Evolutionary conservation across 23 tunicate genomes (phyloP).

Genomic region (Halocynthia aurantium): DNA sequence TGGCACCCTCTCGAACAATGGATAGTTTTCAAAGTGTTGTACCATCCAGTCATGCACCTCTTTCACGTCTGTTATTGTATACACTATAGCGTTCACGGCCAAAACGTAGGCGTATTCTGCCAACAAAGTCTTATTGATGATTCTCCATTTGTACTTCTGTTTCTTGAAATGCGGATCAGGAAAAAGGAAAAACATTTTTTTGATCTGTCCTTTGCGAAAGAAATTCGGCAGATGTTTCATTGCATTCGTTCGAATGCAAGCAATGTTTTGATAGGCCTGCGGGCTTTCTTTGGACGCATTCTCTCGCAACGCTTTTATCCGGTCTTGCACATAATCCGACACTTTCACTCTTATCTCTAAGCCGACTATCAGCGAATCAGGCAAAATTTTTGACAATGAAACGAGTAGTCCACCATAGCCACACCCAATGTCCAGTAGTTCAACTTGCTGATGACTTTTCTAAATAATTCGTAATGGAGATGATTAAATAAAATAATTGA

Average conservation of each 20-base stretch:
- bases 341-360: slow-evolving; percentile 95
- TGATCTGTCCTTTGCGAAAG: slow-evolving; percentile 82
- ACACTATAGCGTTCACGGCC: slow-evolving; percentile 36
- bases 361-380: slow-evolving; percentile 68
- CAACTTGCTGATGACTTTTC: slow-evolving; percentile 23
- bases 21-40: slow-evolving; percentile 66
- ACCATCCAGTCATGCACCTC: slow-evolving; percentile 98
- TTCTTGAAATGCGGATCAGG: slow-evolving; percentile 98
- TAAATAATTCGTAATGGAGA: neutral
- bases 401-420: slow-evolving; percentile 95
- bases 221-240: slow-evolving; percentile 98
- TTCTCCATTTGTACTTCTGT: slow-evolving; percentile 93
- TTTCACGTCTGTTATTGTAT: slow-evolving; percentile 89
- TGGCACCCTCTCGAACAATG: slow-evolving; percentile 67
- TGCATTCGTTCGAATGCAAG: slow-evolving; percentile 92
- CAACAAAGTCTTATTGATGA: slow-evolving; percentile 59
- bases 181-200: slow-evolving; percentile 85
- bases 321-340: slow-evolving; percentile 85
- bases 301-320: slow-evolving; percentile 66
- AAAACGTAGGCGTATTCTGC: slow-evolving; percentile 92
- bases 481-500: neutral
- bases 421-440: slow-evolving; percentile 94
- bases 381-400: slow-evolving; percentile 46
- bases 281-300: neutral
- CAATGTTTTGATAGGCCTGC: slow-evolving; percentile 49